Base-by-base conservation (phyloP, 2,113 vertebrate genomes). In the Oncorhynchus gorbuscha region DNA sequence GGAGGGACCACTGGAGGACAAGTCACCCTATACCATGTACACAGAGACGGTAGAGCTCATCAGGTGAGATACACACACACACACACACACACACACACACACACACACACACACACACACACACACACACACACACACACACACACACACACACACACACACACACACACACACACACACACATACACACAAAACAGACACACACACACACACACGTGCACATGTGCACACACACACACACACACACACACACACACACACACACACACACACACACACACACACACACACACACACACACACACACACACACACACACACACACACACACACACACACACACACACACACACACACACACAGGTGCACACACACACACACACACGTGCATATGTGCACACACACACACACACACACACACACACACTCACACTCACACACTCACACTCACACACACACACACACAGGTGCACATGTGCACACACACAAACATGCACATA, bases 31-130 rank as follows among this genome's bases (percentile, higher is more conserved):
- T 4, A 95, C 96, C 22, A 99, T 99, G 98, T 99, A 99, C 82
- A 95, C 98, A 1, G 98, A 99, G 94, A 99, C 98, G 1, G 96
- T 98, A 81, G 97, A 99, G 86, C 95, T 99, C 32, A 98, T 99
- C 88, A 96, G 97, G 98, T 98, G 74, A 93, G 62, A 77, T 2
- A 77, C 4, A 39, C 39, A 71, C 14, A 75, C 16, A 62, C 66
- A 30, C 3, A 39, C 18, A 71, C 45, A 51, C 59, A 14, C 24
- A 8, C 24, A 48, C 35, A 45, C 39, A 62, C 22, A 66, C 48
- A 58, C n/a, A 65, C 14, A 68, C 12, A 69, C 16, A 62, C 65
- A 30, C 3, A 39, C 18, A 77, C 3, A 77, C 3, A 39, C 39
- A 7, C 59, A 14, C 24, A 32, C 18, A 22, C 32, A 45, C 39